Conservation (phyloP, 2,113 vertebrate species). For the Corythoichthys intestinalis region DNA sequence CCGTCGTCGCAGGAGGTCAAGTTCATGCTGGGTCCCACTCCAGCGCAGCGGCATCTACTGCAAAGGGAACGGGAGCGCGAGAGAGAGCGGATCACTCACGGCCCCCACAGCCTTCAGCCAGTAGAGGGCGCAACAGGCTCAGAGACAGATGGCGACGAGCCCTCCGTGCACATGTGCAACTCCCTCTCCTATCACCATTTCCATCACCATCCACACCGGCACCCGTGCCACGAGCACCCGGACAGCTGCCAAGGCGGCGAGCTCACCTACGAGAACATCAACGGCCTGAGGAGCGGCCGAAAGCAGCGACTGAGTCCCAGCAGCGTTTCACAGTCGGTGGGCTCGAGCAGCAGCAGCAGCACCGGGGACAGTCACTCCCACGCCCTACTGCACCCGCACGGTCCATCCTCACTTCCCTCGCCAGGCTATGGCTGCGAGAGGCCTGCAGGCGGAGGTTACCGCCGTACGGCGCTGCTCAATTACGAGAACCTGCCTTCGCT, state of each 20-base stretch:
- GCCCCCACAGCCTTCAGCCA: conserved; percentile 63
- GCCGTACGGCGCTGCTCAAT: conserved; percentile 85
- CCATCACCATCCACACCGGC: conserved; percentile 73
- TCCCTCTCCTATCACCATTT: conserved; percentile 75
- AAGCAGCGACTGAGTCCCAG: conserved; percentile 76
- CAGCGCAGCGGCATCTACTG: conserved; percentile 78
- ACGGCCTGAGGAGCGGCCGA: conserved; percentile 70
- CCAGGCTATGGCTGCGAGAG: conserved; percentile 72
- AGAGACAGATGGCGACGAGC: conserved; percentile 76
- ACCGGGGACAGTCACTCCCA: conserved; percentile 73
- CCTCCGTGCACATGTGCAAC: conserved; percentile 70
- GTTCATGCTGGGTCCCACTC: conserved; percentile 87
- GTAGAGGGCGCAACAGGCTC: conserved; percentile 70
- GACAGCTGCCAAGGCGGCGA: conserved; percentile 74
- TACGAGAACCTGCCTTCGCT: conserved; percentile 95
- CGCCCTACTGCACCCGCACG: conserved; percentile 63
- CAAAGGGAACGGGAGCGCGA: conserved; percentile 73
- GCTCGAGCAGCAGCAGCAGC: conserved; percentile 79
- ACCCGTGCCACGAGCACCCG: conserved; percentile 78
- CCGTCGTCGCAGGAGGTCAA: conserved; percentile 87
- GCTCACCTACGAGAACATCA: conserved; percentile 90
- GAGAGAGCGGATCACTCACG: conserved; percentile 61
- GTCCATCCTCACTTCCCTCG: conserved; percentile 59
- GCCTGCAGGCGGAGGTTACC: conserved; percentile 70
- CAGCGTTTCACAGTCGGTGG: conserved; percentile 75